phyloP scores from a whole-genome alignment of 2,797 vertebrate genomes.

The Gephyroberyx darwinii region DNA sequence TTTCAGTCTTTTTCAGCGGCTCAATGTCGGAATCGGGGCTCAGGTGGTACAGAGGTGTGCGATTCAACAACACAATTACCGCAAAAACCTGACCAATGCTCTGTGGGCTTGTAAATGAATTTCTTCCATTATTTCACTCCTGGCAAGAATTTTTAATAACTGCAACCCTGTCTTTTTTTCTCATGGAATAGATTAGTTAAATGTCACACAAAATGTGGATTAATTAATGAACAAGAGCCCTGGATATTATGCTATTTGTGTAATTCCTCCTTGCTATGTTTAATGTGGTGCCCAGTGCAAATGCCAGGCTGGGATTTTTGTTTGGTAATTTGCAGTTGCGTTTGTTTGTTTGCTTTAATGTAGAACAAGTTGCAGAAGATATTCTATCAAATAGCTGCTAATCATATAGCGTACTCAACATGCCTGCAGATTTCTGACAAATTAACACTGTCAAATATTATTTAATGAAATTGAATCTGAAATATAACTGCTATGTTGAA shows the following conservation, averaged over 20 bases:
- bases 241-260: constrained; percentile 55
- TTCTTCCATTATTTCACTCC: constrained; percentile 68
- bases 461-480: constrained; percentile 1
- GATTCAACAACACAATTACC: constrained; percentile 76
- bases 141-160: constrained; percentile 75
- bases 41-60: constrained; percentile 70
- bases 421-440: not conserved
- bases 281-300: constrained; percentile 28
- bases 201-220: constrained; percentile 72
- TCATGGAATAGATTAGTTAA: constrained; percentile 68
- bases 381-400: constrained; percentile 38
- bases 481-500: too few relatives aligned
- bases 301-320: constrained; percentile 29
- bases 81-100: constrained; percentile 63
- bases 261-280: constrained; percentile 45
- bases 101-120: constrained; percentile 67
- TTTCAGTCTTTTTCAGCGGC: constrained; percentile 1
- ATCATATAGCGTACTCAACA: constrained; percentile 24
- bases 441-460: not conserved
- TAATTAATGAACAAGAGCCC: constrained; percentile 67
- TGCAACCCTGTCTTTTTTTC: constrained; percentile 41
- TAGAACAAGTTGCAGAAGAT: constrained; percentile 19
- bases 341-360: constrained; percentile 27
- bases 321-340: constrained; percentile 12
- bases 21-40: constrained; percentile 43